Evolutionary conservation across 2,797 vertebrate species (phyloP).

Genomic region (Chrysocyon brachyurus): DNA sequence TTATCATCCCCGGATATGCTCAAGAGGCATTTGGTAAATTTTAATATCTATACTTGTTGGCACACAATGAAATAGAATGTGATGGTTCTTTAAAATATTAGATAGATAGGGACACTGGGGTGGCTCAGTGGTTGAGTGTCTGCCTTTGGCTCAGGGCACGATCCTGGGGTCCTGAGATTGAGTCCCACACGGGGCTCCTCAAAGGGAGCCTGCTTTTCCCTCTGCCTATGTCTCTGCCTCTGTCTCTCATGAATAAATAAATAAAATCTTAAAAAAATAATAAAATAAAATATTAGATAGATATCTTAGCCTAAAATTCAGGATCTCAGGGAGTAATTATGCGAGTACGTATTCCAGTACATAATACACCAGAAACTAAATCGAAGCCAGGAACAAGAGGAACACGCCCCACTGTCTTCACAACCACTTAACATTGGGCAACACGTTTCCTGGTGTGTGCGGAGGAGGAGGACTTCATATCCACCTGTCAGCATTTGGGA

Average conservation of each 20-base stretch:
- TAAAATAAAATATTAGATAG: neutral
- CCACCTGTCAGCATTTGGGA: neutral
- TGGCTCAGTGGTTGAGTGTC: neutral
- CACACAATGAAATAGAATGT: neutral
- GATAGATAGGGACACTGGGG: neutral
- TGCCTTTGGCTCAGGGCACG: rapidly evolving
- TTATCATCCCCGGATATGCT: neutral
- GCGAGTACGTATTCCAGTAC: neutral
- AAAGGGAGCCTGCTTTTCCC: too few relatives aligned
- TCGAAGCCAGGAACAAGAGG: neutral
- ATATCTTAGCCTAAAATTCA: neutral
- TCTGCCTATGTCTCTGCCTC: too few relatives aligned
- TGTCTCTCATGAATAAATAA: neutral
- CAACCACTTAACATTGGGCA: neutral
- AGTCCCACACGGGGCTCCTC: too few relatives aligned
- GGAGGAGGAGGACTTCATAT: neutral
- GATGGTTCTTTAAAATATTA: neutral
- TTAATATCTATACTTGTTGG: neutral
- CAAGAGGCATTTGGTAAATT: neutral
- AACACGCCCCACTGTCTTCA: neutral
- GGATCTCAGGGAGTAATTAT: neutral
- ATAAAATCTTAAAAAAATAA: neutral
- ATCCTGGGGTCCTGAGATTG: neutral
- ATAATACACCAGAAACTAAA: neutral
- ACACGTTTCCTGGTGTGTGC: neutral